Percentiles rank a stretch among this genome's conserved stretches.
Evolutionary conservation across 2,113 vertebrate genomes (phyloP).

Genomic region (Planiliza haematocheilus): DNA sequence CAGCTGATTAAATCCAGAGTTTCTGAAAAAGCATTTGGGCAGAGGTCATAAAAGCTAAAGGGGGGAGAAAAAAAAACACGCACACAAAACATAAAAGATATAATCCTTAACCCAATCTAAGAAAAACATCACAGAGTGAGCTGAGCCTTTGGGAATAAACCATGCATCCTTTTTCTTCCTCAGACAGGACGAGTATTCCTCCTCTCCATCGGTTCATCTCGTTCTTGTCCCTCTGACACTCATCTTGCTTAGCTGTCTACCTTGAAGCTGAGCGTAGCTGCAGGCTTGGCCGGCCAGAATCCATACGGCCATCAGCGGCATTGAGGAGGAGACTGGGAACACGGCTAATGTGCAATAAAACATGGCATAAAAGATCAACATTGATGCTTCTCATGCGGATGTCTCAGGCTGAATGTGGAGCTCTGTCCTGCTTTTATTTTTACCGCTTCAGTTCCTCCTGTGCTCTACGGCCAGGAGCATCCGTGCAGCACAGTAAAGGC

Average conservation of each 20-base stretch:
- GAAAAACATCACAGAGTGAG: background rate
- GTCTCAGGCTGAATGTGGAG: background rate
- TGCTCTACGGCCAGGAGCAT: background rate
- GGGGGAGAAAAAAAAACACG: background rate
- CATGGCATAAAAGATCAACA: conserved; percentile 16
- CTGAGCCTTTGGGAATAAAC: background rate
- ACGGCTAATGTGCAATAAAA: conserved; percentile 24
- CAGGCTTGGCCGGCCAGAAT: conserved; percentile 31
- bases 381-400: background rate
- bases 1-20: conserved; percentile 12
- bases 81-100: too few species aligned
- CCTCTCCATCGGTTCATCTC: conserved; percentile 20
- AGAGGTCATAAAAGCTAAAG: background rate
- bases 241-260: conserved; percentile 55
- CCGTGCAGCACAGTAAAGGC: too few species aligned
- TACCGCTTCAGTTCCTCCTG: conserved; percentile 1
- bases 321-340: conserved; percentile 1
- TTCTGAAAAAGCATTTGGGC: conserved; percentile 2
- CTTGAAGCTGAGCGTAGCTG: conserved; percentile 38
- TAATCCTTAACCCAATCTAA: conserved; percentile 5
- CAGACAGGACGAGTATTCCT: conserved; percentile 23
- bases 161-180: background rate
- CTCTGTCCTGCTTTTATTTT: background rate
- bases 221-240: conserved; percentile 30
- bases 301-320: conserved; percentile 6